Base-by-base conservation (phyloP, 1,140 invertebrate genomes). In the Pseudomyrmex sp. region DNA sequence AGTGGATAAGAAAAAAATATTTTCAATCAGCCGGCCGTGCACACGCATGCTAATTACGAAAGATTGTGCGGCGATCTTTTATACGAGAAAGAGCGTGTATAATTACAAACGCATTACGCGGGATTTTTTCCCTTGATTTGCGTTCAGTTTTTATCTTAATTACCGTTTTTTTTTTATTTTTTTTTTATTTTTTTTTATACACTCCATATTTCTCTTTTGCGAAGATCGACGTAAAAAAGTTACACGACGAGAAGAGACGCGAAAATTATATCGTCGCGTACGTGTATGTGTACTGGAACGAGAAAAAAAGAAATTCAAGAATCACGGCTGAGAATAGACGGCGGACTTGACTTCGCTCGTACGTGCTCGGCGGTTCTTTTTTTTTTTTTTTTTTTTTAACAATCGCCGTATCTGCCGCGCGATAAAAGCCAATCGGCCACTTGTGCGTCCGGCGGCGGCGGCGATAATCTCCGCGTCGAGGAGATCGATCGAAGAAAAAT, bases 11-110 rank as follows among this genome's bases (percentile, higher is more conserved):
- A 83, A 83, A 83, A 83, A 35, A 35, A 35, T 35, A 35, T 83
- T 77, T 83, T 77, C 18, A 83, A 83, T 83, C 73, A 83, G 18
- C 20, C n/a, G 59, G 59, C 61, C 82, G 58, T 73, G 58, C 58
- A 13, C 18, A 44, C 59, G 50, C 75, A 56, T 82, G 48, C 26
- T 75, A 75, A 82, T 82, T 75, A 10, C 26, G 48, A 63, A n/a
- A 46, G 5, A 75, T 50, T 52, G 66, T 26, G 77, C 52, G 35
- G 70, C 23, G 46, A 70, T 79, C 35, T 79, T 68, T 77, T 52
- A 5, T 20, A 58, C 20, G 20, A 59, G 12, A 59, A 72, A 61
- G 35, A 61, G 5, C 15, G 1, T 0, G 7, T 72, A 7, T 35
- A 72, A 61, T 35, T 59, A 59, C 7, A 8, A 3, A 12, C 7